phyloP scores from a whole-genome alignment of 2,113 vertebrate genomes.

The Muntiacus reevesi region DNA sequence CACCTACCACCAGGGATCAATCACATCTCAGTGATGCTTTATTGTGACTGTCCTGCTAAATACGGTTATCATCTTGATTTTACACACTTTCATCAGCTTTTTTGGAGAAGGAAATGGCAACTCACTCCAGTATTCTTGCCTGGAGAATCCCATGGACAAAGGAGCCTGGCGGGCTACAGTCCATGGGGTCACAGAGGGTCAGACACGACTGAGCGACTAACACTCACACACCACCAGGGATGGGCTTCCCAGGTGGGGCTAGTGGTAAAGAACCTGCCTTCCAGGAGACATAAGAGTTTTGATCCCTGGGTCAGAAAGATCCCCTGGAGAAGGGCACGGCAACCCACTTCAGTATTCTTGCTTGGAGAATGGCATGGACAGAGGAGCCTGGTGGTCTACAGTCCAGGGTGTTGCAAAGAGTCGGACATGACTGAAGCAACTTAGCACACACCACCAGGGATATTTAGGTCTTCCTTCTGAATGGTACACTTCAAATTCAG shows the following conservation, averaged over 20 bases:
- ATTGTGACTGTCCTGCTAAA: no score
- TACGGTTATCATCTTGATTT: no score
- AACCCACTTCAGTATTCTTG: neutral
- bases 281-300: neutral
- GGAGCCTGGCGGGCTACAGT: no score
- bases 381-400: neutral
- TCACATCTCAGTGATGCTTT: no score
- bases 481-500: neutral
- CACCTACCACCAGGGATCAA: neutral
- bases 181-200: no score
- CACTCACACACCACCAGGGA: neutral
- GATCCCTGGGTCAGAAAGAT: neutral
- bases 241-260: neutral
- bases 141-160: no score
- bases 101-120: no score
- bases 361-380: neutral
- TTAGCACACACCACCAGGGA: neutral
- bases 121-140: no score
- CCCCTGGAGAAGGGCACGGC: neutral
- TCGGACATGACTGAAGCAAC: neutral
- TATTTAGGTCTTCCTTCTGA: neutral
- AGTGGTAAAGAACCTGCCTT: neutral
- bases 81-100: no score
- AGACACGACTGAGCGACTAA: no score
- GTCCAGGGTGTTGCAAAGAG: neutral